Evolutionary conservation across 2,888 invertebrate species (phyloP).

Genomic region (Drosophila bunnanda): DNA sequence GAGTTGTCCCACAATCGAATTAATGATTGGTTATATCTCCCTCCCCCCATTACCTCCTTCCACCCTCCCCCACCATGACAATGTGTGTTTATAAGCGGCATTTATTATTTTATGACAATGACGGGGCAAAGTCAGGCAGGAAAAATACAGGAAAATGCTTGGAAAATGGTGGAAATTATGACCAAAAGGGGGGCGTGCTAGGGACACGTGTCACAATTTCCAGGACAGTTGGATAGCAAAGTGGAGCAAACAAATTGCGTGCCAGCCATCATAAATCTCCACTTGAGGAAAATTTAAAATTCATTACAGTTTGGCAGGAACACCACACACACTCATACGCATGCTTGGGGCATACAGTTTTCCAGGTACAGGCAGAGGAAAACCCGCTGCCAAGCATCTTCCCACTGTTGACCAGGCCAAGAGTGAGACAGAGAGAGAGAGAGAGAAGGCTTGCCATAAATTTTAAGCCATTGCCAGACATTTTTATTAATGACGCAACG

Average conservation of each 20-base stretch:
- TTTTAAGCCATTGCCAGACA: slow-evolving; percentile 76
- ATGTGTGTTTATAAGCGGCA: slow-evolving; percentile 58
- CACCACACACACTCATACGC: slow-evolving; percentile 35
- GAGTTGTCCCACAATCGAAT: slow-evolving; percentile 43
- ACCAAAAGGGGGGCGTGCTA: slow-evolving; percentile 9
- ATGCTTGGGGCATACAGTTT: slow-evolving; percentile 15
- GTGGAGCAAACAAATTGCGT: slow-evolving; percentile 41
- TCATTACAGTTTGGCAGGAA: slow-evolving; percentile 53
- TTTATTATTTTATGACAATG: slow-evolving; percentile 71
- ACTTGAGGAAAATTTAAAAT: slow-evolving; percentile 43
- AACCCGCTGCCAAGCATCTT: slow-evolving; percentile 61
- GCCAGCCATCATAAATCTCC: slow-evolving; percentile 48
- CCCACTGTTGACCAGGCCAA: slow-evolving; percentile 57
- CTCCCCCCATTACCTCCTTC: background rate
- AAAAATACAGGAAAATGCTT: background rate
- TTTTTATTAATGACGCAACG: slow-evolving; percentile 80
- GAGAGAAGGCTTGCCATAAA: slow-evolving; percentile 73
- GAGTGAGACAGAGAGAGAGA: background rate
- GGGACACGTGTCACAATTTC: slow-evolving; percentile 41
- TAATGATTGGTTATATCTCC: slow-evolving; percentile 45
- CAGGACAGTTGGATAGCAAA: slow-evolving; percentile 31
- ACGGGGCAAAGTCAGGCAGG: slow-evolving; percentile 28
- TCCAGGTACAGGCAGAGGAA: slow-evolving; percentile 24
- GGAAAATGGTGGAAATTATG: slow-evolving; percentile 1
- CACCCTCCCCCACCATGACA: slow-evolving; percentile 18